A percentile compares a stretch with the other conserved stretches of the same genome.
These are phyloP conservation scores for Homalodisca vitripennis DNA, from an alignment of 1,140 invertebrate species.

Conservation along the genomic window DNA sequence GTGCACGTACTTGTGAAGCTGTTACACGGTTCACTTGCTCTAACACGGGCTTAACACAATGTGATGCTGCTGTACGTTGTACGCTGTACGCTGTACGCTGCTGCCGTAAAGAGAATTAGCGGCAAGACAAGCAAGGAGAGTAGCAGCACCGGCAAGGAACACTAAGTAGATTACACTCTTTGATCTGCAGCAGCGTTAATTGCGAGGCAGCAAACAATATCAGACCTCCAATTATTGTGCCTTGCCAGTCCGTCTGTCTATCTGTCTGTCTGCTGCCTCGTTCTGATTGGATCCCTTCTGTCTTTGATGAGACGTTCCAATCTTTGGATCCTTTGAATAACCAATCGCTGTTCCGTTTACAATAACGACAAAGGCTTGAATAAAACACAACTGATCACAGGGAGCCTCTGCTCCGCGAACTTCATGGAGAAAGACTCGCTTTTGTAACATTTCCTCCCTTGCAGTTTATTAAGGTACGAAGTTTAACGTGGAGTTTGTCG, in stretches of 20 bases:
- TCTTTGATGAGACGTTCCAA: background rate
- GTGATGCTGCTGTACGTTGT: too few species aligned
- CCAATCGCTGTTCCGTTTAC: background rate
- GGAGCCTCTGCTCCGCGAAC: too few species aligned
- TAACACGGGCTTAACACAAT: too few species aligned
- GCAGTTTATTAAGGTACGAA: too few species aligned
- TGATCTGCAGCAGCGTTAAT: background rate
- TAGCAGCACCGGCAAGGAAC: background rate
- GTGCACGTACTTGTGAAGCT: too few species aligned
- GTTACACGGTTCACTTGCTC: too few species aligned
- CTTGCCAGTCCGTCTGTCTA: background rate
- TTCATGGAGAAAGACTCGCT: too few species aligned
- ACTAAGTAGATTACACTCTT: background rate
- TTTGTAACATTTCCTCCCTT: too few species aligned
- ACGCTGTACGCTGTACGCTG: too few species aligned
- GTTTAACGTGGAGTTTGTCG: too few species aligned
- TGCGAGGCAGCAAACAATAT: background rate
- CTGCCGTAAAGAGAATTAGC: background rate
- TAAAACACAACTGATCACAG: background rate
- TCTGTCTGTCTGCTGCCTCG: too few species aligned
- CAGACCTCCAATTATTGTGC: background rate
- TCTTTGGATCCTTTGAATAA: background rate
- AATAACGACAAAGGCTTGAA: background rate
- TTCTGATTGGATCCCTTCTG: background rate
- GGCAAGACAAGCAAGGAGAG: background rate